Evolutionary conservation across 2,113 vertebrate genomes (phyloP), one percentile per base, ranked within the genome.

Genomic region (Lampris megalopsis): DNA sequence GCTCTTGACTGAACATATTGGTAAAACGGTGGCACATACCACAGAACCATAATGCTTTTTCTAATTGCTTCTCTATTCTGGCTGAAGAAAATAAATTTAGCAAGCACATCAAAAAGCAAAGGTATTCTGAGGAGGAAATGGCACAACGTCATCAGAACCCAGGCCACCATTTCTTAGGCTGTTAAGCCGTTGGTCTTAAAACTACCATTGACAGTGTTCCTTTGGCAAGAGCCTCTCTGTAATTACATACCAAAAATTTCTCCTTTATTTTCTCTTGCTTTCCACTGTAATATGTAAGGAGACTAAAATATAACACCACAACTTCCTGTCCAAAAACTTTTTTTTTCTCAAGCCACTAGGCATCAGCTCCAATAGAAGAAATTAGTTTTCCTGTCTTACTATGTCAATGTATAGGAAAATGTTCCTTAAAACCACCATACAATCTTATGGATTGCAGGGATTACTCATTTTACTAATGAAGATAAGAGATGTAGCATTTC

Each of bases 161-260:
- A 81, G 69, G 74, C 82, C 84, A 76, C 80, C 79, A 81, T 83
- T 86, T 76, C 71, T 82, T 5, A 78, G n/a, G 80, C 79, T 73
- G 81, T 76, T 86, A 81, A 92, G 77, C 81, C 52, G 75, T 81
- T 53, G 65, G 88, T 83, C 86, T 88, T 82, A 53, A 89, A 79
- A 63, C 82, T 64, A 75, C 79, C 85, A 68, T 11, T 72, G 81
- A 85, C 81, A 77, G 79, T 54, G 67, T 76, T 82, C 82, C 76
- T 81, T 70, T 69, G 77, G 77, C 81, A 71, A 36, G 2, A 9
- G 75, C 49, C 13, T 35, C 79, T 84, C 88, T 92, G 81, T 90
- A 90, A 90, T 92, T 92, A 91, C 86, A 84, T 68, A 65, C 73
- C 79, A 86, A 74, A 85, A 75, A 79, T 72, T 67, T 80, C 57